Evolutionary conservation across 2,888 invertebrate species (phyloP), one percentile per base, ranked within the genome.

Genomic region (Sesia apiformis): DNA sequence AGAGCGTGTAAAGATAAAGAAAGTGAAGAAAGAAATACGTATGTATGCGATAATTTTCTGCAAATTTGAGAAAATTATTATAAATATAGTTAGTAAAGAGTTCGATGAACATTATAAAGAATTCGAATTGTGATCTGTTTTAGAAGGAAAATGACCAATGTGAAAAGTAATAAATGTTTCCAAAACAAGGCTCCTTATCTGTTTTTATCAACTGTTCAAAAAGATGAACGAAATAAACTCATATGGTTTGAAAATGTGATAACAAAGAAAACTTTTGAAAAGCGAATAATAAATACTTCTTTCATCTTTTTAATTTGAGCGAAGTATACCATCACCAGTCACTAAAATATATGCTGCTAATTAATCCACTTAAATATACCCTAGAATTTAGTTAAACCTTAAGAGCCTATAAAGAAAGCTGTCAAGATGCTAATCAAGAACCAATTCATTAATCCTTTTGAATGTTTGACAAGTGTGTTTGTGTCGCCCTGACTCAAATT

Each of bases 341-440:
- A 23, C 23, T 23, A 23, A 23, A 23, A 23, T 23, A 23, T 23
- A 23, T 23, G 23, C 23, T 23, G 23, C 23, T 23, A 23, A 23
- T 23, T 23, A 23, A 23, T 23, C 23, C 23, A 23, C 42, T 6
- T 42, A 42, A 42, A 6, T 42, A 42, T 42, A 42, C 42, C 42
- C 7, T 6, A 42, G 5, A 42, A 42, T 42, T 42, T 42, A 42
- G 42, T 42, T 42, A 42, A 5, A 23, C 23, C 7, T 5, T 42
- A 42, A 42, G 41, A 46, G 40, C 53, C 46, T 60, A 69, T 38
- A 79, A 81, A 81, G 78, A 88, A 88, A 89, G 87, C 82, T 89
- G 89, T 89, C 89, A 89, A 88, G 89, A 89, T 89, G 88, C 86
- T 84, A 76, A 70, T 78, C 84, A 84, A 84, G 84, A 81, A 72